A percentile compares a stretch with the other conserved stretches of the same genome.
phyloP scores from a whole-genome alignment of 2,888 invertebrate genomes.

The Yponomeuta plumbellus region DNA sequence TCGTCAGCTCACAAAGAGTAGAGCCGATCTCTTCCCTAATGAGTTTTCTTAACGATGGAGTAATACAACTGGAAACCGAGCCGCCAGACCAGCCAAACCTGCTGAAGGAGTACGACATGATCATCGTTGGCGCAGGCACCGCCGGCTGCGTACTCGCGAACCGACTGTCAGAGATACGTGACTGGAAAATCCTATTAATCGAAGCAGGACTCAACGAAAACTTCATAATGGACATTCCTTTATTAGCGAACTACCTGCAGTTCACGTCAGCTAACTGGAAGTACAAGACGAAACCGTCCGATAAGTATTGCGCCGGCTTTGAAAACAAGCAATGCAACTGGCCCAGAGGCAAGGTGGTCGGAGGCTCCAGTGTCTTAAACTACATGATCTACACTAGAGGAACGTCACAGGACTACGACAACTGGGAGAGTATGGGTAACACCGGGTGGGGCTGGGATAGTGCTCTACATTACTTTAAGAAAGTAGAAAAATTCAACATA shows the following conservation, averaged over 20 bases:
- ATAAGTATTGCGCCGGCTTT: slow-evolving; percentile 83
- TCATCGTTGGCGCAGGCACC: slow-evolving; percentile 87
- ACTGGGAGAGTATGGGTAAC: slow-evolving; percentile 84
- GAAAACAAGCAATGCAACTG: slow-evolving; percentile 84
- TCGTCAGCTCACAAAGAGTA: slow-evolving; percentile 44
- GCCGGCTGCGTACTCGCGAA: slow-evolving; percentile 87
- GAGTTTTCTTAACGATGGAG: slow-evolving; percentile 73
- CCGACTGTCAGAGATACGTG: slow-evolving; percentile 81
- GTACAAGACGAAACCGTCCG: slow-evolving; percentile 86
- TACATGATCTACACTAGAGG: slow-evolving; percentile 89
- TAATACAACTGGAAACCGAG: slow-evolving; percentile 66
- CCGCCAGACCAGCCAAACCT: slow-evolving; percentile 69
- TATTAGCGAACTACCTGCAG: slow-evolving; percentile 84
- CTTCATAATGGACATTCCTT: slow-evolving; percentile 84
- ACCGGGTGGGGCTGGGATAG: slow-evolving; percentile 84
- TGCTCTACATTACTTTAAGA: slow-evolving; percentile 85
- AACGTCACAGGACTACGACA: slow-evolving; percentile 82
- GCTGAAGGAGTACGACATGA: slow-evolving; percentile 82
- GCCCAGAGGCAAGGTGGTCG: slow-evolving; percentile 89
- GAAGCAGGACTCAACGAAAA: slow-evolving; percentile 86
- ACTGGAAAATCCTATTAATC: slow-evolving; percentile 81
- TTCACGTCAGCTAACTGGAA: slow-evolving; percentile 86
- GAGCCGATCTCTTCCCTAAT: slow-evolving; percentile 68
- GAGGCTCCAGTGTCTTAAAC: slow-evolving; percentile 88
- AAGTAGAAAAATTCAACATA: slow-evolving; percentile 83